A percentile compares a stretch with the other conserved stretches of the same genome.
These are phyloP conservation scores for Torymus aiolomorphi DNA, from an alignment of 2,888 invertebrate species.

Conservation along the genomic window DNA sequence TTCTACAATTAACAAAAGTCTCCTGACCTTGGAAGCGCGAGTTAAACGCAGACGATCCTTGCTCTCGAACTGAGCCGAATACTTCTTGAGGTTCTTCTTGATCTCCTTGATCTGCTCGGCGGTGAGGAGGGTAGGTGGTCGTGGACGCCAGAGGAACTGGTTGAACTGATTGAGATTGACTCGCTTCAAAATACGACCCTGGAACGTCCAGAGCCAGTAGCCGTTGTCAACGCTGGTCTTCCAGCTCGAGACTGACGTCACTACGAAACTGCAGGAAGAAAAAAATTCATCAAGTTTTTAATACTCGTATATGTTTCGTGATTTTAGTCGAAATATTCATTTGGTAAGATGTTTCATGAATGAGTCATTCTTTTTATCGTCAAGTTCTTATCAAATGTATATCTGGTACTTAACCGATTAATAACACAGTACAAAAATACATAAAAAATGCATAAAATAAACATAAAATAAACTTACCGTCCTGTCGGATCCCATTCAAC, in stretches of 20 bases:
- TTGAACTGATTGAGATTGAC: slow-evolving; percentile 95
- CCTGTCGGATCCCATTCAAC: slow-evolving; percentile 99
- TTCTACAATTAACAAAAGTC: not conserved
- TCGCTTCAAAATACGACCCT: slow-evolving; percentile 87
- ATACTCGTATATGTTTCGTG: too few species aligned
- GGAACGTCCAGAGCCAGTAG: slow-evolving; percentile 99
- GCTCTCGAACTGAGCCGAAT: slow-evolving; percentile 95
- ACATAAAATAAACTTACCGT: slow-evolving; percentile 75
- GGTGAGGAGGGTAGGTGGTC: slow-evolving; percentile 89
- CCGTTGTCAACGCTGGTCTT: slow-evolving; percentile 94
- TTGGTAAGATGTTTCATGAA: too few species aligned
- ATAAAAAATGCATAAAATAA: not conserved
- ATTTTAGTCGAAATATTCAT: too few species aligned
- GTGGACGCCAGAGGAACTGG: slow-evolving; percentile 96
- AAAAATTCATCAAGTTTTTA: not conserved
- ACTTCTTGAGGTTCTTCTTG: slow-evolving; percentile 98
- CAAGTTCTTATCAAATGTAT: too few species aligned
- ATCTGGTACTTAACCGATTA: not conserved
- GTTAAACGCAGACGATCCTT: slow-evolving; percentile 95
- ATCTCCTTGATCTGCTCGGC: slow-evolving; percentile 94
- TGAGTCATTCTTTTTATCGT: too few species aligned
- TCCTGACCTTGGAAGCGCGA: slow-evolving; percentile 88
- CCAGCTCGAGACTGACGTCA: slow-evolving; percentile 96
- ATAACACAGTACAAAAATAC: too few species aligned
- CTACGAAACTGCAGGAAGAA: slow-evolving; percentile 81